A percentile compares a stretch with the other conserved stretches of the same genome.
phyloP scores from a whole-genome alignment of 1,140 invertebrate genomes.

The Sinonovacula constricta region DNA sequence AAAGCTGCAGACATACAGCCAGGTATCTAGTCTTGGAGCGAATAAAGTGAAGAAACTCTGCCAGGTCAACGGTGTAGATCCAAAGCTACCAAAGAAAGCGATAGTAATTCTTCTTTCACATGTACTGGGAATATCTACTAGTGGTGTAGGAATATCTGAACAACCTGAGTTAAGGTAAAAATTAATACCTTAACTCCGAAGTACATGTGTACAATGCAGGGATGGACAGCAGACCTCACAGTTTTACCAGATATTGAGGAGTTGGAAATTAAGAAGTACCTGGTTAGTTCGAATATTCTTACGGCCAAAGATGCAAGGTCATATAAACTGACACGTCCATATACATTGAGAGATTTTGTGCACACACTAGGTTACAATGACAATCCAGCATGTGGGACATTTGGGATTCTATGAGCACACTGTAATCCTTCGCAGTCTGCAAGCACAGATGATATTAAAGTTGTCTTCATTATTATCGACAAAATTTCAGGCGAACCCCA shows the following conservation, averaged over 20 bases:
- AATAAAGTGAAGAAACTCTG: no score
- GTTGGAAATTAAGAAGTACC: background rate
- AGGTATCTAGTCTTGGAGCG: no score
- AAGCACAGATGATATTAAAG: background rate
- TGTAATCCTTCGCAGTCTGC: background rate
- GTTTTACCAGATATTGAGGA: background rate
- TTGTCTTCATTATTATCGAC: background rate
- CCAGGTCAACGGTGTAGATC: no score
- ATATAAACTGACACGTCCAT: background rate
- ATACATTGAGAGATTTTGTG: background rate
- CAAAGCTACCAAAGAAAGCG: no score
- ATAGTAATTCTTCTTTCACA: no score
- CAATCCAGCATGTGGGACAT: background rate
- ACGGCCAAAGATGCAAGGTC: constrained; percentile 1
- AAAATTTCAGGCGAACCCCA: no score
- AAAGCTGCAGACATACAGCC: no score
- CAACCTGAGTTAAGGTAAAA: no score
- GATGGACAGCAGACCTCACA: background rate
- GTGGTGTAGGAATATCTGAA: no score
- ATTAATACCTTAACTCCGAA: background rate
- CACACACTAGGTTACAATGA: background rate
- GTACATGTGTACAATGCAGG: background rate
- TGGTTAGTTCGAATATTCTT: no score
- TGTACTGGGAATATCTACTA: no score
- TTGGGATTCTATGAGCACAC: background rate